Conservation (phyloP, 1,140 invertebrate genomes). For the Mya arenaria region DNA sequence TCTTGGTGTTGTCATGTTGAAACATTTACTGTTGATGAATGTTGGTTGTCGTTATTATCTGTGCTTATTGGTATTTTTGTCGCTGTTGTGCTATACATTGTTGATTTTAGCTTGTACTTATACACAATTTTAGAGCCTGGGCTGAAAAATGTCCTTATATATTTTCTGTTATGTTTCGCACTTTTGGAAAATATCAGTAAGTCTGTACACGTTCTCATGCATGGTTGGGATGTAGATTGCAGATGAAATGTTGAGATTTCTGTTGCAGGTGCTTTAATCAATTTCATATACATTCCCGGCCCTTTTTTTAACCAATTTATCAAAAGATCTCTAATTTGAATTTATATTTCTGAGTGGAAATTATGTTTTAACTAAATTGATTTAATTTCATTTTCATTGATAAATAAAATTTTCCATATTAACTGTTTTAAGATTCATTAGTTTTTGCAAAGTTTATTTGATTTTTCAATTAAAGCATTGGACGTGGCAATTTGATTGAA, state of each 20-base stretch:
- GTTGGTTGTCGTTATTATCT: no score
- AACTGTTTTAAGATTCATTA: no score
- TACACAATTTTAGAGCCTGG: constrained; percentile 30
- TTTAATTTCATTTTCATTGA: no score
- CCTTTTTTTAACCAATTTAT: no score
- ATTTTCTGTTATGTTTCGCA: constrained; percentile 13
- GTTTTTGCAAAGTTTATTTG: no score
- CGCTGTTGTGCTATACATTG: background rate
- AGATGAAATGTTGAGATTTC: background rate
- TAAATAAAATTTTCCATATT: no score
- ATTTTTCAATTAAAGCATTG: no score
- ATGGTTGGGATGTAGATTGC: background rate
- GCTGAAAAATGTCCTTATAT: constrained; percentile 14
- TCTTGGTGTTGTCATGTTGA: background rate
- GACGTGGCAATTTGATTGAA: no score
- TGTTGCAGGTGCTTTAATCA: background rate
- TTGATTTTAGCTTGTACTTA: background rate
- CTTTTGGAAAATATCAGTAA: constrained; percentile 13
- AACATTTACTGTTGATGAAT: background rate
- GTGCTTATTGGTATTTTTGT: background rate
- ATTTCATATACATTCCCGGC: no score
- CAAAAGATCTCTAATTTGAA: no score
- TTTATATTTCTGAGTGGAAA: no score
- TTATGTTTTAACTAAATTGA: no score
- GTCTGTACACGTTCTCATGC: background rate